Percentiles rank a stretch among this genome's conserved stretches.
These are phyloP conservation scores for Theocolax elegans DNA, from an alignment of 1,140 invertebrate genomes.

Conservation along the genomic window DNA sequence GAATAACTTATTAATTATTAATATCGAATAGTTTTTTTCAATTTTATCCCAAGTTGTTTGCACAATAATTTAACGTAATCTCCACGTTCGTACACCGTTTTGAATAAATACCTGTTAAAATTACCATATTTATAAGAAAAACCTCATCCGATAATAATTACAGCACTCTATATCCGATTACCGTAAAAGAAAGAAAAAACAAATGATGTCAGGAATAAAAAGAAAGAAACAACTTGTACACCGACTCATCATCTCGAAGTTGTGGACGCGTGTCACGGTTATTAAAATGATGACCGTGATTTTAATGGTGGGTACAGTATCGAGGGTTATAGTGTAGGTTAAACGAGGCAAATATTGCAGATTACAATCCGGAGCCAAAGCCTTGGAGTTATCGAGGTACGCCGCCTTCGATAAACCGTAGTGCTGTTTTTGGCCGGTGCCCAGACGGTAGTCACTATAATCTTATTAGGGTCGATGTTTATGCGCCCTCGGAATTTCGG, in stretches of 20 bases:
- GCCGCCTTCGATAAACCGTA: background rate
- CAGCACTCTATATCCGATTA: no score
- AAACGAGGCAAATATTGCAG: constrained; percentile 27
- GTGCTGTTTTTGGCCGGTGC: constrained; percentile 23
- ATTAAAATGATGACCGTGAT: constrained; percentile 1
- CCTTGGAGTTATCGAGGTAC: background rate
- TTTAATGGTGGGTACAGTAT: constrained; percentile 2
- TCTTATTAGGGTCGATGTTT: constrained; percentile 32
- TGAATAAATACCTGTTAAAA: no score
- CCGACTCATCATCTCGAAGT: background rate
- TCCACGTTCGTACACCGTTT: no score
- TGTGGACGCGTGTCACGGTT: background rate
- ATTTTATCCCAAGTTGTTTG: no score
- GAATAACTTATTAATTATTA: no score
- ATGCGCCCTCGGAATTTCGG: background rate
- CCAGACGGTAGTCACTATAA: constrained; percentile 20
- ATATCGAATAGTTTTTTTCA: no score
- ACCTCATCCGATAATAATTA: no score
- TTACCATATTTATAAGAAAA: no score
- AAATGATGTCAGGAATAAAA: no score
- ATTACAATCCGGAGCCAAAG: constrained; percentile 14
- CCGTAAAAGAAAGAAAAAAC: no score
- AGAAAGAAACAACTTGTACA: background rate
- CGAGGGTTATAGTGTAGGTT: background rate
- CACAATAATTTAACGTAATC: no score